Conservation (phyloP, 2,797 vertebrate species). For the Scomberomorus guttatus region DNA sequence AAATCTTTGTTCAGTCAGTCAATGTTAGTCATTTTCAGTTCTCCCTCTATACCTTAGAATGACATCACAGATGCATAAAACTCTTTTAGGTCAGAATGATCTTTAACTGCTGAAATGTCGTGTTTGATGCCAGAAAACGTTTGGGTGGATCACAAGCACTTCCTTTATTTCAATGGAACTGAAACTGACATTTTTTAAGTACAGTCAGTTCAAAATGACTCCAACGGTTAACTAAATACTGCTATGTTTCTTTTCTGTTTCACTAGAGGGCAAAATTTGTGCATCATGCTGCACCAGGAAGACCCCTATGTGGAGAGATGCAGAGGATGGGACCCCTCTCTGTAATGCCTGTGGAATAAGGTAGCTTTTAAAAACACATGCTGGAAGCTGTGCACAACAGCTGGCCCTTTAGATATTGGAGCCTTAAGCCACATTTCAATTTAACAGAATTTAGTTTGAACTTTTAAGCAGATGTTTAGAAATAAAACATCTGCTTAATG, state of each 20-base stretch:
- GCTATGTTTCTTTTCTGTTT: constrained; percentile 11
- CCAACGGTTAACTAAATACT: neutral
- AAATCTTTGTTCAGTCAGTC: neutral
- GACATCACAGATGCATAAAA: neutral
- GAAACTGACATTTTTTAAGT: neutral
- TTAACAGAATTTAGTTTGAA: neutral
- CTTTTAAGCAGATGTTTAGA: neutral
- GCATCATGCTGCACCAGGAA: constrained; percentile 92
- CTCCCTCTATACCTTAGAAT: too few species aligned
- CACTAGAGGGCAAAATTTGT: constrained; percentile 86
- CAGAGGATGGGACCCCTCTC: constrained; percentile 93
- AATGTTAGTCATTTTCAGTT: neutral
- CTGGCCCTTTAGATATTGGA: neutral
- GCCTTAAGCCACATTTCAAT: neutral
- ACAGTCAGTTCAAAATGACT: neutral
- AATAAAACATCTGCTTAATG: neutral
- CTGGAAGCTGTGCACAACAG: neutral
- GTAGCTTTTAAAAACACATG: constrained; percentile 71
- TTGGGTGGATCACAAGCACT: neutral
- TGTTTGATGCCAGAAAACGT: neutral
- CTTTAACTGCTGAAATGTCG: neutral
- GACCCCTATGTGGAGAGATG: constrained; percentile 94
- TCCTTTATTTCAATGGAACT: neutral
- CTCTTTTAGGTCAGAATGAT: neutral
- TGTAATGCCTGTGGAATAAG: constrained; percentile 97